A percentile compares a stretch with the other conserved stretches of the same genome.
These are phyloP conservation scores for Rissa tridactyla DNA, from an alignment of 2,113 vertebrate species.

Conservation along the genomic window DNA sequence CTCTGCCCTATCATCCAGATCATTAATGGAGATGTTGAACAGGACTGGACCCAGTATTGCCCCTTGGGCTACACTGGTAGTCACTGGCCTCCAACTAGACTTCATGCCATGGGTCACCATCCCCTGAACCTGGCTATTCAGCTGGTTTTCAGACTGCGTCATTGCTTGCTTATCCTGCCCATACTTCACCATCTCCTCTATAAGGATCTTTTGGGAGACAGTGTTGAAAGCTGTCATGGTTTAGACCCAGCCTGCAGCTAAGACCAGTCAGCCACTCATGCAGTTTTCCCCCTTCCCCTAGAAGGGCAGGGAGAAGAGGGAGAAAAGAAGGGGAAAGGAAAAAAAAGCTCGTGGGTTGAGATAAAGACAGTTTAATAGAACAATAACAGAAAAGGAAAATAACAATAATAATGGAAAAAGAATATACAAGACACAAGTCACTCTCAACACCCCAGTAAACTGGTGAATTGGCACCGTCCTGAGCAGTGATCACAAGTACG, in stretches of 20 bases:
- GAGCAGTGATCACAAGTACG: neutral
- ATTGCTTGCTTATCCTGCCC: neutral
- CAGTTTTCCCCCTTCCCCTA: neutral
- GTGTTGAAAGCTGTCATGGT: neutral
- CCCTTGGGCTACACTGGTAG: neutral
- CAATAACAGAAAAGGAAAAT: neutral
- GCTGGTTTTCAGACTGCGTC: neutral
- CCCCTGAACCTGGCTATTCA: neutral
- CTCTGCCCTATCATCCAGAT: neutral
- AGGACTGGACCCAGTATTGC: neutral
- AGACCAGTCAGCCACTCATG: neutral
- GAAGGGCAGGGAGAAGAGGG: neutral
- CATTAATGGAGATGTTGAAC: neutral
- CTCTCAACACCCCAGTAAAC: neutral
- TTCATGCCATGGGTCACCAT: neutral
- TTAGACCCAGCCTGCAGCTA: neutral
- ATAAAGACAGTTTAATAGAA: no score
- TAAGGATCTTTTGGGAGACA: neutral
- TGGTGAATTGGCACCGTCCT: neutral
- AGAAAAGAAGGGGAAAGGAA: neutral
- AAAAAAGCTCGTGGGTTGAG: neutral
- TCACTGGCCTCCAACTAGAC: neutral
- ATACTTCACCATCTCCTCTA: neutral
- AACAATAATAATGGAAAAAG: neutral
- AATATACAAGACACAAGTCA: neutral